A percentile compares a stretch with the other conserved stretches of the same genome.
Evolutionary conservation across 2,797 vertebrate genomes (phyloP).

Genomic region (Pseudochaenichthys georgianus): DNA sequence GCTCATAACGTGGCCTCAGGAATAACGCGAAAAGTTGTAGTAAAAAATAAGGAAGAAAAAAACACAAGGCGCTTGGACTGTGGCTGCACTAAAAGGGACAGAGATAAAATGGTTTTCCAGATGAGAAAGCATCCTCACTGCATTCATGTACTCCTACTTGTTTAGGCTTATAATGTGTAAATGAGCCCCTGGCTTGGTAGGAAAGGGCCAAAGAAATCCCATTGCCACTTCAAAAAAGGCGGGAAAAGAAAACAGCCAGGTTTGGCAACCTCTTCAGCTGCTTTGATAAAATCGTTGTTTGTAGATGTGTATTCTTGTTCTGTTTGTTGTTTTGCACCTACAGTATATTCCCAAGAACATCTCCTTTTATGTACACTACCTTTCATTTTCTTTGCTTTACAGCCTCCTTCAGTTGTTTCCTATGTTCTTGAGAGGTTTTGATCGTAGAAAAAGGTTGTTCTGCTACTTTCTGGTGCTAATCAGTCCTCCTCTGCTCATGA

Average conservation of each 20-base stretch:
- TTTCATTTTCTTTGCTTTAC: slow-evolving; percentile 48
- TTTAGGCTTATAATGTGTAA: slow-evolving; percentile 53
- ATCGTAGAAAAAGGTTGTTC: slow-evolving; percentile 9
- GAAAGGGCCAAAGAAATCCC: slow-evolving; percentile 25
- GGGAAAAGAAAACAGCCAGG: slow-evolving; percentile 27
- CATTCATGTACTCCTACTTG: slow-evolving; percentile 23
- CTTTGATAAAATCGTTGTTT: slow-evolving; percentile 66
- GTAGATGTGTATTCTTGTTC: slow-evolving; percentile 44
- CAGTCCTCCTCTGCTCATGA: slow-evolving; percentile 29
- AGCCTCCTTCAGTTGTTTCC: slow-evolving; percentile 31
- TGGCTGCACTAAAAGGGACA: slow-evolving; percentile 16
- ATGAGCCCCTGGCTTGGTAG: slow-evolving; percentile 42
- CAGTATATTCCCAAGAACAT: slow-evolving; percentile 20
- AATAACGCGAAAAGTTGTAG: slow-evolving; percentile 44
- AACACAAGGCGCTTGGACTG: not conserved
- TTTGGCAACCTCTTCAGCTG: slow-evolving; percentile 44
- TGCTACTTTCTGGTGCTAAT: slow-evolving; percentile 70
- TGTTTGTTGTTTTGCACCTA: slow-evolving; percentile 59
- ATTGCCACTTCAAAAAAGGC: slow-evolving; percentile 13
- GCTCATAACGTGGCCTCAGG: slow-evolving; percentile 54
- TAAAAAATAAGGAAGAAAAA: slow-evolving; percentile 18
- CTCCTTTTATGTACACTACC: slow-evolving; percentile 8
- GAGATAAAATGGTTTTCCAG: slow-evolving; percentile 36
- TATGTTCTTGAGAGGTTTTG: slow-evolving; percentile 30
- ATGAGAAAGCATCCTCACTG: slow-evolving; percentile 28